Conservation (phyloP, 2,797 vertebrate genomes). For the Pangasius sanitwongsei region DNA sequence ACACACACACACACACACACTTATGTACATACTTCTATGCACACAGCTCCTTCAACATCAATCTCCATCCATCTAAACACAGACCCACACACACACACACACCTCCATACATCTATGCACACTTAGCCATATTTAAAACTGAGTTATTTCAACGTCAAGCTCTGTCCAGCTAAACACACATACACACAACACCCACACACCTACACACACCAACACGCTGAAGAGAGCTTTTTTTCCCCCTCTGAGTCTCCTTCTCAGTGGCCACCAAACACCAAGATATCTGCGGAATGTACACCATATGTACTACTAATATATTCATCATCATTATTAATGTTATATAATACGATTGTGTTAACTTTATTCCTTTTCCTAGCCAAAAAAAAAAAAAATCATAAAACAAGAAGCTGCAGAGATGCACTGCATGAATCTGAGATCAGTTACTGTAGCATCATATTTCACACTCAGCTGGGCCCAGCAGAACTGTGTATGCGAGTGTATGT, state of each 20-base stretch:
- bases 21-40: neutral
- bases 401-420: neutral
- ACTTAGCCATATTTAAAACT: neutral
- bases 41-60: neutral
- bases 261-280: neutral
- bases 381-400: neutral
- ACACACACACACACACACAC: neutral
- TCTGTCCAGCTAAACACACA: neutral
- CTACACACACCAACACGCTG: neutral
- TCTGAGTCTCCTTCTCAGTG: neutral
- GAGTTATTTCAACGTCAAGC: neutral
- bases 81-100: neutral
- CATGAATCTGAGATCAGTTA: conserved; percentile 6
- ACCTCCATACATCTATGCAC: neutral
- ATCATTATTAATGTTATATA: neutral
- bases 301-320: neutral
- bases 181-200: neutral
- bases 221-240: neutral
- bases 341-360: conserved; percentile 11
- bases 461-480: conserved; percentile 46
- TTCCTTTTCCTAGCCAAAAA: neutral
- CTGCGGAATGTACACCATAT: neutral
- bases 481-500: conserved; percentile 29
- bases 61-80: neutral
- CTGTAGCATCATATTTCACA: conserved; percentile 33